These are phyloP conservation scores for Pituophis catenifer DNA, from an alignment of 2,113 vertebrate species.

Conservation along the genomic window DNA sequence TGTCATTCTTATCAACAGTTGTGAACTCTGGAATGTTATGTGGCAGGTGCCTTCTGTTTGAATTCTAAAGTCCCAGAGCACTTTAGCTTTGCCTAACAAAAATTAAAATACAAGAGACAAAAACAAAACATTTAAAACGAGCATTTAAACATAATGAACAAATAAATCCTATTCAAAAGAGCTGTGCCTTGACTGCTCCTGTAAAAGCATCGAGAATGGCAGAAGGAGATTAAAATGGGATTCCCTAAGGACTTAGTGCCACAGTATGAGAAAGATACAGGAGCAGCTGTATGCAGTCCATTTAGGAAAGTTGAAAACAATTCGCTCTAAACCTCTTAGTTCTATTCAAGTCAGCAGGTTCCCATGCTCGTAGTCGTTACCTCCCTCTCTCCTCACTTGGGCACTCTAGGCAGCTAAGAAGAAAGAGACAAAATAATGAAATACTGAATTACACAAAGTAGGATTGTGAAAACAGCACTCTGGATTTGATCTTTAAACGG, in stretches of 20 bases:
- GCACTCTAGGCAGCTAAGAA: neutral
- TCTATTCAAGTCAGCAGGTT: neutral
- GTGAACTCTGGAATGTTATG: neutral
- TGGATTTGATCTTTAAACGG: neutral
- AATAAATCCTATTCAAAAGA: neutral
- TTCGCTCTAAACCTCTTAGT: neutral
- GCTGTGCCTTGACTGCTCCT: neutral
- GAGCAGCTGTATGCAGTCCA: neutral
- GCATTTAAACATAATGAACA: neutral
- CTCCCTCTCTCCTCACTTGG: neutral
- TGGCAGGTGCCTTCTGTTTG: neutral
- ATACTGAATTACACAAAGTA: neutral
- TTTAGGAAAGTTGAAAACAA: neutral
- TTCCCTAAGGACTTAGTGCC: neutral
- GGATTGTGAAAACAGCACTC: neutral
- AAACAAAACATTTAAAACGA: neutral
- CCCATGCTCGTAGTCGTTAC: neutral
- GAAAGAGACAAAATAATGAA: neutral
- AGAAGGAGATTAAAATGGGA: neutral
- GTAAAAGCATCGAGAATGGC: neutral
- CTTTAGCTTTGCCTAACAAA: neutral
- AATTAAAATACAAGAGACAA: neutral
- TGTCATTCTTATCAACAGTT: neutral
- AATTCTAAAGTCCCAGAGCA: neutral
- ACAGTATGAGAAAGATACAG: neutral